These are phyloP conservation scores for Delphinapterus leucas DNA, from an alignment of 2,113 vertebrate genomes.

Conservation along the genomic window DNA sequence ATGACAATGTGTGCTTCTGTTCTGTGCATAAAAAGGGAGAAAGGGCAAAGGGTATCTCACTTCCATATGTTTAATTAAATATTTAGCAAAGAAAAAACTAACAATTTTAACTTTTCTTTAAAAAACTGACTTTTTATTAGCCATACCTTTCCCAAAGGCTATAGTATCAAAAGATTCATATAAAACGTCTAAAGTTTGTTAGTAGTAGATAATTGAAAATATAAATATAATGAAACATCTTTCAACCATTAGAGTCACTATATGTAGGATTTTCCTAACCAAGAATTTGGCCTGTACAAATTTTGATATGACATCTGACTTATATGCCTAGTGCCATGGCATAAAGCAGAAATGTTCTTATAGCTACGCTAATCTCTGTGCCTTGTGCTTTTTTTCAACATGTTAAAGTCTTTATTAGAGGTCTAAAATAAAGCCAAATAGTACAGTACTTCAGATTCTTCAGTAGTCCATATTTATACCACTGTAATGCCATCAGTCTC, in stretches of 20 bases:
- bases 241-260: not conserved
- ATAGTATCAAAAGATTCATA: conserved; percentile 7
- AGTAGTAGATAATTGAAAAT: conserved; percentile 34
- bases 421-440: conserved; percentile 42
- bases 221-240: conserved; percentile 28
- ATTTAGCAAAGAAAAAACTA: conserved; percentile 2
- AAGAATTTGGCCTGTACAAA: conserved; percentile 14
- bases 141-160: not conserved
- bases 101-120: not conserved
- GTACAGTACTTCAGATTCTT: conserved; percentile 79
- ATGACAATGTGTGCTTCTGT: conserved; percentile 73
- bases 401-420: conserved; percentile 64
- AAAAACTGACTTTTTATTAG: conserved; percentile 57
- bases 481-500: conserved; percentile 83
- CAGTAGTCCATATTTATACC: conserved; percentile 81
- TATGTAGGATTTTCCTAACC: not conserved
- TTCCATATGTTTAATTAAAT: not conserved
- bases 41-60: conserved; percentile 21
- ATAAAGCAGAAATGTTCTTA: conserved; percentile 33
- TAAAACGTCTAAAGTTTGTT: conserved; percentile 32
- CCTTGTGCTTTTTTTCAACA: not conserved
- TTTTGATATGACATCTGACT: not conserved
- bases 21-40: conserved; percentile 61
- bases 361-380: not conserved
- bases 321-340: not conserved